A percentile compares a stretch with the other conserved stretches of the same genome.
Conservation (phyloP, 2,113 vertebrate genomes). For the Haemorhous mexicanus region DNA sequence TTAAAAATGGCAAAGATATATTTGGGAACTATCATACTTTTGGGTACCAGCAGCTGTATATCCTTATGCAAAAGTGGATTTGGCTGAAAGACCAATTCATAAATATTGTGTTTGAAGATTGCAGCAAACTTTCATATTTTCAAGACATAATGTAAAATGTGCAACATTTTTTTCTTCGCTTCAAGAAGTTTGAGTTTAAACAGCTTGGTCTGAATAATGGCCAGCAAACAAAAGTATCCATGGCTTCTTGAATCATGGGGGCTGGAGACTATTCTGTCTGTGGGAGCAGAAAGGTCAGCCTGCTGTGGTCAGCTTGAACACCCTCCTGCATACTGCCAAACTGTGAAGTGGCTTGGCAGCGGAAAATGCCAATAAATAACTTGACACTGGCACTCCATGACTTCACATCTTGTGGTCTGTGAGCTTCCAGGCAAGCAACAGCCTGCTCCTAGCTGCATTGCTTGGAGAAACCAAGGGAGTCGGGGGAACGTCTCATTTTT, state of each 20-base stretch:
- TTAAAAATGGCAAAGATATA: constrained; percentile 49
- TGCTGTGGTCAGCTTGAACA: neutral
- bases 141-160: constrained; percentile 53
- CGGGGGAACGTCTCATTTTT: neutral
- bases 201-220: neutral
- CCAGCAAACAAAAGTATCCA: neutral
- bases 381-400: neutral
- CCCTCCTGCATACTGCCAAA: neutral
- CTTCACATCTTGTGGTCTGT: neutral
- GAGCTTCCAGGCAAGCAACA: neutral
- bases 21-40: constrained; percentile 46
- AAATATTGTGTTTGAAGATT: constrained; percentile 53
- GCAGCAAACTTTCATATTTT: constrained; percentile 47
- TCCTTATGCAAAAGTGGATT: constrained; percentile 57
- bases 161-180: constrained; percentile 16
- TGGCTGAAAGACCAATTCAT: constrained; percentile 63
- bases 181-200: constrained; percentile 25
- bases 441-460: neutral
- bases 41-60: constrained; percentile 55
- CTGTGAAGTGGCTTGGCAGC: neutral
- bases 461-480: neutral
- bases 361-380: neutral
- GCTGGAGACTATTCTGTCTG: neutral
- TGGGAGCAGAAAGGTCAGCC: neutral
- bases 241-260: neutral